A percentile compares a stretch with the other conserved stretches of the same genome.
These are phyloP conservation scores for Heterohyrax brucei DNA, from an alignment of 2,797 vertebrate genomes.

Conservation along the genomic window DNA sequence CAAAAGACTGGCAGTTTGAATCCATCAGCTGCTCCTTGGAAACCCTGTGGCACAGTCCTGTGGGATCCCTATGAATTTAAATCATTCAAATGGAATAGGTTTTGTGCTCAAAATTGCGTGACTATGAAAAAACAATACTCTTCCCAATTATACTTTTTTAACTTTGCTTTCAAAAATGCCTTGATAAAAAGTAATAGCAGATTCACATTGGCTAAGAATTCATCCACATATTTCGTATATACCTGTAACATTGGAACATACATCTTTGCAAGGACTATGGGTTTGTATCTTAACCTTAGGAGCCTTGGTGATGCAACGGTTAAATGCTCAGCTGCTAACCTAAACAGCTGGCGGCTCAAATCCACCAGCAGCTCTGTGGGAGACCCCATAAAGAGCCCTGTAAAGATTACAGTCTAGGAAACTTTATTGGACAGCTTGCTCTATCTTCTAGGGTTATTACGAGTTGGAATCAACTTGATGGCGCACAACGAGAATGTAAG, in stretches of 20 bases:
- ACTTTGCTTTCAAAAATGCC: slow-evolving; percentile 1
- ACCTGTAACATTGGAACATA: background rate
- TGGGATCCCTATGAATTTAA: too few relatives aligned
- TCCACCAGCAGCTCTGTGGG: background rate
- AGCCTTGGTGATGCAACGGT: too few relatives aligned
- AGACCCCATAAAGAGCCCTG: too few relatives aligned
- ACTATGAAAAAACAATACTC: slow-evolving; percentile 9
- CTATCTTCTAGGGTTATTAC: background rate
- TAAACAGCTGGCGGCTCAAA: background rate
- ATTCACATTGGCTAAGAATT: background rate
- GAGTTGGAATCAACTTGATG: background rate
- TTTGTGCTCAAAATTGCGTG: background rate
- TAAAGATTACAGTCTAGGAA: background rate
- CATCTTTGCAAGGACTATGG: background rate
- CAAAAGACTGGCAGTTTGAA: too few relatives aligned
- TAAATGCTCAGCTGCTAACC: background rate
- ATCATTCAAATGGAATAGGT: too few relatives aligned
- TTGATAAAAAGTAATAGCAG: slow-evolving; percentile 28
- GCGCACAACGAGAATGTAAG: background rate
- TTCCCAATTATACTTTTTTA: slow-evolving; percentile 8
- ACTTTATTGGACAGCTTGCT: background rate
- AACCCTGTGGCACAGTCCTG: too few relatives aligned
- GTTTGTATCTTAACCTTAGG: background rate
- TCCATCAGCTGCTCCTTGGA: too few relatives aligned
- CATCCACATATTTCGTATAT: background rate